Evolutionary conservation across 2,113 vertebrate genomes (phyloP).

Genomic region (Elgaria multicarinata): DNA sequence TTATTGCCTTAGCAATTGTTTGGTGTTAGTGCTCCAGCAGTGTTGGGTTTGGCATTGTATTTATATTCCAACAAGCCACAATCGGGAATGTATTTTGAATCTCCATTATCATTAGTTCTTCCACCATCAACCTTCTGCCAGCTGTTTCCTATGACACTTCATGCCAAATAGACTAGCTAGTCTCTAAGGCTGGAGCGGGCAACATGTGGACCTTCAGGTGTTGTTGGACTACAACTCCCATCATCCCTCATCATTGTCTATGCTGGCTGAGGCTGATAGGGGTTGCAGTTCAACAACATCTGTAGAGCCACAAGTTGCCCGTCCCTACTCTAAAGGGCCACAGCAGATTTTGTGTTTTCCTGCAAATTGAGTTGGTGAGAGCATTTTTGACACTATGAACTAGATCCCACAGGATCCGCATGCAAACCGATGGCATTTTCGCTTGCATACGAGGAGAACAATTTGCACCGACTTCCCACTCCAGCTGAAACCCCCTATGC

Average conservation of each 20-base stretch:
- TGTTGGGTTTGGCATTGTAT: neutral
- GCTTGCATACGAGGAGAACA: neutral
- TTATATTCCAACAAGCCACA: neutral
- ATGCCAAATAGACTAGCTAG: neutral
- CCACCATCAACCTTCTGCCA: neutral
- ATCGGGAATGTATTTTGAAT: neutral
- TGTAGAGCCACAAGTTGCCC: no score
- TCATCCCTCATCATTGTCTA: no score
- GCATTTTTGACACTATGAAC: neutral
- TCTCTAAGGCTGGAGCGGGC: neutral
- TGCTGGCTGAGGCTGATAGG: no score
- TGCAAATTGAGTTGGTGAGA: neutral
- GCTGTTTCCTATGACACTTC: neutral
- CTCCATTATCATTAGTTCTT: neutral
- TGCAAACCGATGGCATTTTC: neutral
- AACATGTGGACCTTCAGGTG: no score
- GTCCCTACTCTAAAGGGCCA: neutral
- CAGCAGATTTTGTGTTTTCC: neutral
- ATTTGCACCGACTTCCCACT: neutral
- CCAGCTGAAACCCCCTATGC: neutral
- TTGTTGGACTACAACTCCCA: no score
- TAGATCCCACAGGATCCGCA: neutral
- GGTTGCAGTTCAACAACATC: no score
- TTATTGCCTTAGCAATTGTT: neutral
- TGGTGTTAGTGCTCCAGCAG: neutral